Percentiles rank a stretch among this genome's conserved stretches.
Conservation (phyloP, 2,888 invertebrate species). For the Apamea monoglypha region DNA sequence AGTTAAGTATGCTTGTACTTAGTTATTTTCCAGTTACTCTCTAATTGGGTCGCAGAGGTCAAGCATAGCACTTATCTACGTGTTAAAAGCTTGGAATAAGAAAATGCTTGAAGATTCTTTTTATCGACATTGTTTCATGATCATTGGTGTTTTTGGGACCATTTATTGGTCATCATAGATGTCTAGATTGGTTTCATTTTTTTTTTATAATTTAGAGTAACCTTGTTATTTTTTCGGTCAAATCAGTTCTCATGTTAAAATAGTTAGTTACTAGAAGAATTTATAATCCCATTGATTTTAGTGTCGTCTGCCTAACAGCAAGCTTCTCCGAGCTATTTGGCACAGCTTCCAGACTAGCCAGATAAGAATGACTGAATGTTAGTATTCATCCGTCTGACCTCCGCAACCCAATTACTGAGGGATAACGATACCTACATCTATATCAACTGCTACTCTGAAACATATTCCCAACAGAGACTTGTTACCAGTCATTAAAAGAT, state of each 20-base stretch:
- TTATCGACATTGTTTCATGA: not conserved
- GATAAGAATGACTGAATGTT: conserved; percentile 17
- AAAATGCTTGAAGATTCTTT: not conserved
- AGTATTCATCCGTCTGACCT: not conserved
- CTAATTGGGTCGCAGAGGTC: conserved; percentile 10
- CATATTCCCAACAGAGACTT: not conserved
- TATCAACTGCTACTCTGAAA: conserved; percentile 11
- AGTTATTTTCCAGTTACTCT: not conserved
- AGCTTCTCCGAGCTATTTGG: conserved; percentile 30
- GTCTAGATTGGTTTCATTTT: not conserved
- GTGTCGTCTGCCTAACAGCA: not conserved
- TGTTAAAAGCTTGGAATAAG: not conserved
- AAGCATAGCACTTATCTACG: not conserved
- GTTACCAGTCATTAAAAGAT: conserved; percentile 27
- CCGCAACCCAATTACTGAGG: conserved; percentile 14
- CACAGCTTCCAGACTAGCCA: conserved; percentile 18
- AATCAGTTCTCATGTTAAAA: not conserved
- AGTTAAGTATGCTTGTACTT: not conserved
- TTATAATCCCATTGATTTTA: conserved; percentile 5
- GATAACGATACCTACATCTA: conserved; percentile 1
- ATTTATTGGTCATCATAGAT: no score
- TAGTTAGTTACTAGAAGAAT: not conserved
- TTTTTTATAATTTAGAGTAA: not conserved
- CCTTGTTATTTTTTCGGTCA: not conserved
- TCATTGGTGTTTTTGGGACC: not conserved